These are phyloP conservation scores for Trimorus sp. DNA, from an alignment of 2,888 invertebrate species.

Conservation along the genomic window DNA sequence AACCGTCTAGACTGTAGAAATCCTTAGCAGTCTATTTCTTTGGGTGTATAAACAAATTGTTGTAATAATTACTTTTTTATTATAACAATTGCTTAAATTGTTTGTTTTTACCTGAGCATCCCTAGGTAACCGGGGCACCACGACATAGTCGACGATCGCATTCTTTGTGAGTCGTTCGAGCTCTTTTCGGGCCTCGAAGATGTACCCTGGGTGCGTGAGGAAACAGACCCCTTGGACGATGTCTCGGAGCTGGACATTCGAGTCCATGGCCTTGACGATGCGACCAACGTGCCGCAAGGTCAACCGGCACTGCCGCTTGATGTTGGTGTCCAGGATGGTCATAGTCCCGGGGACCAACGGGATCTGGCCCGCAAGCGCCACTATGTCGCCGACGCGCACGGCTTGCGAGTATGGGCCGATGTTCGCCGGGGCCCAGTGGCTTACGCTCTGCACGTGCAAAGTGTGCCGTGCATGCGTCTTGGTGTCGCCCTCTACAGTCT, in stretches of 20 bases:
- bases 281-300: constrained; percentile 92
- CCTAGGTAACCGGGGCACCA: constrained; percentile 90
- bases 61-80: too few species aligned
- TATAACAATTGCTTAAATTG: too few species aligned
- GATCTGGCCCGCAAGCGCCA: constrained; percentile 95
- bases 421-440: constrained; percentile 99
- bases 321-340: constrained; percentile 89
- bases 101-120: constrained; percentile 89
- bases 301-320: constrained; percentile 91
- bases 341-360: constrained; percentile 92
- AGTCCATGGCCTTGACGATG: constrained; percentile 90
- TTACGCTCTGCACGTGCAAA: constrained; percentile 97
- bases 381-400: constrained; percentile 90
- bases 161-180: constrained; percentile 92
- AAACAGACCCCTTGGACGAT: constrained; percentile 94
- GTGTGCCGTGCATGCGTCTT: constrained; percentile 84
- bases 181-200: constrained; percentile 89
- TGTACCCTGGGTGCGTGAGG: constrained; percentile 87
- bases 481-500: constrained; percentile 64
- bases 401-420: constrained; percentile 98
- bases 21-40: too few species aligned
- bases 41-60: too few species aligned
- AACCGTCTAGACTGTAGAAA: too few species aligned
- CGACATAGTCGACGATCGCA: constrained; percentile 93
- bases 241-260: constrained; percentile 89